Percentiles rank a stretch among this genome's conserved stretches.
These are phyloP conservation scores for Anguilla pacifica DNA, from an alignment of 2,797 vertebrate genomes.

Conservation along the genomic window DNA sequence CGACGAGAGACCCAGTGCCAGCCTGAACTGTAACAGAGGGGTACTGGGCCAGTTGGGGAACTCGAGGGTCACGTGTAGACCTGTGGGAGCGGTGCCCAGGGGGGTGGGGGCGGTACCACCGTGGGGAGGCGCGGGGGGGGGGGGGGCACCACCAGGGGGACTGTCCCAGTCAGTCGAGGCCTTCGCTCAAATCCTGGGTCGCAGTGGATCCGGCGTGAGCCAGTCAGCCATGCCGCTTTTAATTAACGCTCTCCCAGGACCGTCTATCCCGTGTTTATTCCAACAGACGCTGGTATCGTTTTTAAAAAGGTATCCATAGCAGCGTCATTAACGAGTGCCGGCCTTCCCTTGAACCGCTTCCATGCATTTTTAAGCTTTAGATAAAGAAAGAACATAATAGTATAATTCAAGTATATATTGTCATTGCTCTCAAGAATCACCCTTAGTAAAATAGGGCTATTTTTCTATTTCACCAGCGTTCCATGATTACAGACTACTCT, in stretches of 20 bases:
- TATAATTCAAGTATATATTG: background rate
- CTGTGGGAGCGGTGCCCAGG: slow-evolving; percentile 9
- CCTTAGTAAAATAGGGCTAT: background rate
- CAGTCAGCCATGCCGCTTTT: slow-evolving; percentile 25
- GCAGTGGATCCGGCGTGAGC: background rate
- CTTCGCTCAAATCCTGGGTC: background rate
- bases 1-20: background rate
- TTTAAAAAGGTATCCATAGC: background rate
- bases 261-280: background rate
- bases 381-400: background rate
- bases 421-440: background rate
- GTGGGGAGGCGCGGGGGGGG: too few relatives aligned
- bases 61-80: background rate
- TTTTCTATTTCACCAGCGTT: background rate
- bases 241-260: slow-evolving; percentile 16
- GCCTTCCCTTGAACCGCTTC: background rate
- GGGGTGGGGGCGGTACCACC: too few relatives aligned
- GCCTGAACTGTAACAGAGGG: background rate
- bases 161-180: slow-evolving; percentile 9
- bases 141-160: background rate
- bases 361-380: background rate
- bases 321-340: background rate
- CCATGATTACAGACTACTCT: background rate
- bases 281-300: background rate
- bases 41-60: background rate